phyloP scores from a whole-genome alignment of 53 echinoderm and acorn worm genomes.

The Zoroaster sp. region DNA sequence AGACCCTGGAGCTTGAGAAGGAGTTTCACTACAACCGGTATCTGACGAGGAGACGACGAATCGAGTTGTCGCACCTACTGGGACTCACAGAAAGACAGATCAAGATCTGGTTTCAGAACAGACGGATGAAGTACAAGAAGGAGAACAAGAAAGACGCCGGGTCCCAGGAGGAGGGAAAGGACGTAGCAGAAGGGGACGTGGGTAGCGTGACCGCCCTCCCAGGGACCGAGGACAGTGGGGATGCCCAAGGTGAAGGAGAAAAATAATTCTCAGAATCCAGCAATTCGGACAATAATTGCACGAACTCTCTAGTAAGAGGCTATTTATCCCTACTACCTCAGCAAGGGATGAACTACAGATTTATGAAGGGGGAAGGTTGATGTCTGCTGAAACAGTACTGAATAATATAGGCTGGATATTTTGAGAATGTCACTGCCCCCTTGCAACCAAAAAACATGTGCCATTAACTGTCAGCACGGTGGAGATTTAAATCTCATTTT shows the following conservation, averaged over 20 bases:
- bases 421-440: no score
- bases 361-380: not conserved
- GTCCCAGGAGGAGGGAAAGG: slow-evolving; percentile 32
- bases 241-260: slow-evolving; percentile 24
- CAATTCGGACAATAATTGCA: not conserved
- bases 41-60: slow-evolving; percentile 87
- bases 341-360: not conserved
- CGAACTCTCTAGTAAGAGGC: slow-evolving; percentile 24
- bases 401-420: no score
- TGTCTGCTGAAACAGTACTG: slow-evolving; percentile 17
- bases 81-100: slow-evolving; percentile 95
- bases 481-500: no score
- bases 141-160: slow-evolving; percentile 62
- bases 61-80: slow-evolving; percentile 92
- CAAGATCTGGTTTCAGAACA: slow-evolving; percentile 99
- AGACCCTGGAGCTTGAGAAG: slow-evolving; percentile 96
- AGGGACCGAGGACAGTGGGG: slow-evolving; percentile 22
- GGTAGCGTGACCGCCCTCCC: not conserved
- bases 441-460: no score
- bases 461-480: no score
- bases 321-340: not conserved
- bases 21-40: slow-evolving; percentile 98
- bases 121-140: slow-evolving; percentile 75
- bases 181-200: slow-evolving; percentile 6
- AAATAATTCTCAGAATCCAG: not conserved